Base-by-base conservation (phyloP, 1,140 invertebrate species). In the Bombus cullumanus region DNA sequence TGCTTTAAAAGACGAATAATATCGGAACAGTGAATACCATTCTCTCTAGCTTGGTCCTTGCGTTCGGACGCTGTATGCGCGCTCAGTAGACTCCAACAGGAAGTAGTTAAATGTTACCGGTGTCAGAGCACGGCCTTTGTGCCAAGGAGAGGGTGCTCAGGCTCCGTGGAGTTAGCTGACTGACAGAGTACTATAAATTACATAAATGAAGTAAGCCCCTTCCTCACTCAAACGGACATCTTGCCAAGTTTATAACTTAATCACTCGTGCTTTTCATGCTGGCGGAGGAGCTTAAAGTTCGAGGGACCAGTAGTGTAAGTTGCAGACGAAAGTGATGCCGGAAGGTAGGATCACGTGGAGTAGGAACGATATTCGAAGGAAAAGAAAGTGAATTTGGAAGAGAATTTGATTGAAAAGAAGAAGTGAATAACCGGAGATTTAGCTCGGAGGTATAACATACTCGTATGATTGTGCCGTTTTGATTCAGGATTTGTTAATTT, bases 221-320 rank as follows among this genome's bases (percentile, higher is more conserved):
- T 91, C 86, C 86, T 80, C 89, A 66, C 85, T 90, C 85, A 86
- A 92, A 91, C 86, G 89, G 88, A 92, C 92, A 89, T 93, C 92
- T 92, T 93, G 91, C 91, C 88, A 93, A 93, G 92, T 93, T 92
- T 93, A 92, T 93, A 93, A 93, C 92, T 92, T 92, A 92, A 92
- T 93, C 92, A 91, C 89, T 89, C 76, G 81, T 82, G 88, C 90
- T 88, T 89, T 79, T 72, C 82, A 85, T 85, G 81, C 85, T 59
- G 83, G 69, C 79, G 81, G 81, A 83, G 85, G 57, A 86, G 87
- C 80, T 85, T 78, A 83, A 90, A 69, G 87, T 81, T 78, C 78
- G 86, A 72, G 69, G 76, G 82, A 64, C 37, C 10, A 8, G 62
- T 37, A 75, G 81, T 86, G 77, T 86, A 74, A 75, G 59, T 75